Conservation (phyloP, 2,113 vertebrate genomes). For the Promerops cafer region DNA sequence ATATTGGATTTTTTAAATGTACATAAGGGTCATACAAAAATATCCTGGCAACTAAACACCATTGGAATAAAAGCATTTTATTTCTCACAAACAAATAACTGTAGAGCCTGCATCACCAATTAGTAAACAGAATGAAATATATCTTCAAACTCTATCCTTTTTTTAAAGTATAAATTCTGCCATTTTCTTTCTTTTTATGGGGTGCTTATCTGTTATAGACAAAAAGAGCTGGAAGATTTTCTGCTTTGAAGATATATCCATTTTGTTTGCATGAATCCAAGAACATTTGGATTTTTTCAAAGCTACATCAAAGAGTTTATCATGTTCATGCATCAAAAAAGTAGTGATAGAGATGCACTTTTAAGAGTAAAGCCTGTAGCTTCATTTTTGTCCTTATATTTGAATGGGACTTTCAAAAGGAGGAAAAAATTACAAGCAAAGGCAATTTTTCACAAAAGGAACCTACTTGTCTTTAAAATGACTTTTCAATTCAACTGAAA, state of each 20-base stretch:
- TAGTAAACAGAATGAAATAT: not conserved
- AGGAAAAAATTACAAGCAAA: not conserved
- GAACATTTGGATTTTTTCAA: constrained; percentile 34
- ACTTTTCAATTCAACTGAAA: not conserved
- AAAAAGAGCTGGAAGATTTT: not conserved
- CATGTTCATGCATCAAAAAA: not conserved
- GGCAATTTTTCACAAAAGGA: not conserved
- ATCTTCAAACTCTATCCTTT: not conserved
- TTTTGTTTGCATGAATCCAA: constrained; percentile 13
- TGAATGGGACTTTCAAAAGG: not conserved
- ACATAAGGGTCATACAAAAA: not conserved
- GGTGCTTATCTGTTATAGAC: not conserved
- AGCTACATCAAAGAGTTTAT: constrained; percentile 51
- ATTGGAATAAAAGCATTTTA: not conserved
- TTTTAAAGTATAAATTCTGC: not conserved
- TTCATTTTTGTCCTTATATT: not conserved
- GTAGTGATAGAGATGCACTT: not conserved
- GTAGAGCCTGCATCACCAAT: not conserved
- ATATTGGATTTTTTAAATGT: not conserved
- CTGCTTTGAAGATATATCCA: constrained; percentile 46
- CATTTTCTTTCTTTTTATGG: not conserved
- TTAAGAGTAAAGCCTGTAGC: not conserved
- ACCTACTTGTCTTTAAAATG: not conserved
- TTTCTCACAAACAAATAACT: not conserved
- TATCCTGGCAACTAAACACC: not conserved